phyloP scores from a whole-genome alignment of 2,113 vertebrate genomes.

The Sylvia atricapilla region DNA sequence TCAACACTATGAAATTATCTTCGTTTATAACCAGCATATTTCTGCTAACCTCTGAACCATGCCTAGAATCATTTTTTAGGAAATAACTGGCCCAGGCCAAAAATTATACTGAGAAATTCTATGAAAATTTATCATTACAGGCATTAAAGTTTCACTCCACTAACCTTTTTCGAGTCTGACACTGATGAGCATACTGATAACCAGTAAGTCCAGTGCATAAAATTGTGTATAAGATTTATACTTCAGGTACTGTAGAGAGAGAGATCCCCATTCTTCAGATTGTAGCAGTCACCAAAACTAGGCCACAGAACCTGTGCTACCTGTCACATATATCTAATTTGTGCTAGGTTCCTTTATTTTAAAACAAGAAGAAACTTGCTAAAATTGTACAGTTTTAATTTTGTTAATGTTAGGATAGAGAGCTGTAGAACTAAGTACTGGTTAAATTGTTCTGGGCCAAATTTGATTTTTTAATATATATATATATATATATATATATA shows the following conservation, averaged over 20 bases:
- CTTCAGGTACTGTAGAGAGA: background rate
- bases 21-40: background rate
- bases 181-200: background rate
- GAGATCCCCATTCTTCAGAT: background rate
- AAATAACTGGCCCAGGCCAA: background rate
- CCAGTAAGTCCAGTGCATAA: rapidly evolving
- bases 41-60: background rate
- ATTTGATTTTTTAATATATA: background rate
- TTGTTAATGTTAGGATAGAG: background rate
- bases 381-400: background rate
- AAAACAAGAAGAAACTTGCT: background rate
- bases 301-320: background rate
- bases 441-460: background rate
- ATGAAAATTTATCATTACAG: background rate
- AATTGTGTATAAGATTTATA: background rate
- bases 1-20: background rate
- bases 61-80: background rate
- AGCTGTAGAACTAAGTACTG: background rate
- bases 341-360: background rate
- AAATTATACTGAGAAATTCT: background rate
- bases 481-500: no score
- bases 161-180: background rate
- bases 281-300: background rate
- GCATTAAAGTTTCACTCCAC: background rate
- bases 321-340: background rate